These are phyloP conservation scores for Streblospio benedicti DNA, from an alignment of 1,140 invertebrate species.

Conservation along the genomic window DNA sequence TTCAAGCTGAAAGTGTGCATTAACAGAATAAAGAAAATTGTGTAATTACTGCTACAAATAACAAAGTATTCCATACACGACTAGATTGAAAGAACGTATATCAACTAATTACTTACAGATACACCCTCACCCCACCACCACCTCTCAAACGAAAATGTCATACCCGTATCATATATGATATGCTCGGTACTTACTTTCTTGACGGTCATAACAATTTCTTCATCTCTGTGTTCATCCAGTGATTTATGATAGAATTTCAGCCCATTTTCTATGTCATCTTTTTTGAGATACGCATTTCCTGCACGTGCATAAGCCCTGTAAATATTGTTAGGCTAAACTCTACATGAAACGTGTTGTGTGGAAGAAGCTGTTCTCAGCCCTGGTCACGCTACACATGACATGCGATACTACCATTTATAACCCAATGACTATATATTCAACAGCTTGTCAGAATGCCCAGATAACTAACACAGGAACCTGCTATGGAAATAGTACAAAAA, in stretches of 20 bases:
- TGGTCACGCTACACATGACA: background rate
- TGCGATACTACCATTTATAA: background rate
- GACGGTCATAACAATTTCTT: constrained; percentile 66
- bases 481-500: too few species aligned
- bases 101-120: too few species aligned
- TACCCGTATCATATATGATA: too few species aligned
- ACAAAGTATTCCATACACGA: too few species aligned
- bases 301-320: constrained; percentile 51
- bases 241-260: constrained; percentile 91
- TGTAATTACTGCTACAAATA: too few species aligned
- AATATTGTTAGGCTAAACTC: constrained; percentile 16
- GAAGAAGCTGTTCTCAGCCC: background rate
- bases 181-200: too few species aligned
- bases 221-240: constrained; percentile 91
- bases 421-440: background rate
- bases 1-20: too few species aligned
- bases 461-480: too few species aligned
- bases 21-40: too few species aligned
- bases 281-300: constrained; percentile 52
- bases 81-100: too few species aligned
- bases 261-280: constrained; percentile 71
- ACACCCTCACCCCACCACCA: too few species aligned
- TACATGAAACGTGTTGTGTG: background rate
- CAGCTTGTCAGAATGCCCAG: background rate
- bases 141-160: too few species aligned